Evolutionary conservation across 2,888 invertebrate species (phyloP).

Genomic region (Pherbina coryleti): DNA sequence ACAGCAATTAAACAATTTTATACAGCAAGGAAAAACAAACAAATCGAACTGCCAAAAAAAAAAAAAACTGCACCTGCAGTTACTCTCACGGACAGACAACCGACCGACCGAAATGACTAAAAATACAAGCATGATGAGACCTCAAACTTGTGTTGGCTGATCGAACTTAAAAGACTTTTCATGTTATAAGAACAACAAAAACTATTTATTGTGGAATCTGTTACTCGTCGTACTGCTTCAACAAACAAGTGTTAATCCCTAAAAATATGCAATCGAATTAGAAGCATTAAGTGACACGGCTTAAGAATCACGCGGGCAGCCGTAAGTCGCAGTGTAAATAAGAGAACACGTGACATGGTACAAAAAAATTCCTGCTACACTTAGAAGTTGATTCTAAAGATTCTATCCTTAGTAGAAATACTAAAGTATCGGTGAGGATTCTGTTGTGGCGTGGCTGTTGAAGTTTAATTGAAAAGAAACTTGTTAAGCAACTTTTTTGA

Average conservation of each 20-base stretch:
- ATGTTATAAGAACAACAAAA: slow-evolving; percentile 23
- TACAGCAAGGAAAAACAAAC: slow-evolving; percentile 31
- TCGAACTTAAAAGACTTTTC: background rate
- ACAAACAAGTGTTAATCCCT: slow-evolving; percentile 6
- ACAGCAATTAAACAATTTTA: slow-evolving; percentile 44
- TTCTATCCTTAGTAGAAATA: no score
- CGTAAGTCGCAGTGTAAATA: no score
- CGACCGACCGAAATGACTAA: background rate
- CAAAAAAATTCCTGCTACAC: no score
- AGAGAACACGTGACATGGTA: no score
- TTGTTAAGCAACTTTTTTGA: no score
- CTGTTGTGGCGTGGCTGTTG: no score
- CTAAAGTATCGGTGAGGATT: no score
- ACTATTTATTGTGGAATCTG: background rate
- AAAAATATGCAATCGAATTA: slow-evolving; percentile 12
- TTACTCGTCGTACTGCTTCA: background rate
- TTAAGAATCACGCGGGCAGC: no score
- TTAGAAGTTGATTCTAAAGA: no score
- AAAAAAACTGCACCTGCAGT: no score
- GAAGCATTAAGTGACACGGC: background rate
- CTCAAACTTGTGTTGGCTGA: background rate
- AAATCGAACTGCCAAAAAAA: background rate
- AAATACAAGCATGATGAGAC: background rate
- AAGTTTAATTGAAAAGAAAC: no score
- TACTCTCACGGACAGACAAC: no score